A percentile compares a stretch with the other conserved stretches of the same genome.
Conservation (phyloP, 1,140 invertebrate genomes). For the Zophobas atratus region DNA sequence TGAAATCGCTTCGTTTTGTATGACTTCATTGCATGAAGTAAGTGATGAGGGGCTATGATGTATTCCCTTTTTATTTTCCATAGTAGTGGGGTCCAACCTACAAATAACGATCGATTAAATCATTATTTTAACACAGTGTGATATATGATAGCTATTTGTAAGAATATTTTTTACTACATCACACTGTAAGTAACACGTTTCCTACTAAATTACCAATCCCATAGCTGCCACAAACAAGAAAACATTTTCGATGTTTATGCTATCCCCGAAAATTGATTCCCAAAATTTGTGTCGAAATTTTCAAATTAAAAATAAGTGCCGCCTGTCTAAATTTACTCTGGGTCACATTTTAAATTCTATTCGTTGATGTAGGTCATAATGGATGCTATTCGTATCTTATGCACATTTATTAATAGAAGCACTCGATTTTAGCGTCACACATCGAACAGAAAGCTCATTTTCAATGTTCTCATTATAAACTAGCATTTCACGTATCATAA, state of each 20-base stretch:
- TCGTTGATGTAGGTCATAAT: conserved; percentile 48
- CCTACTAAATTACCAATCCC: conserved; percentile 72
- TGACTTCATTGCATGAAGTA: conserved; percentile 51
- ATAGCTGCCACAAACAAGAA: conserved; percentile 78
- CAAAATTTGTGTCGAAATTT: conserved; percentile 8
- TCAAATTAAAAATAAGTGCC: conserved; percentile 43
- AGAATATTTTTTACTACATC: not conserved
- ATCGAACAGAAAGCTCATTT: conserved; percentile 7
- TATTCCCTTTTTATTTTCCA: conserved; percentile 64
- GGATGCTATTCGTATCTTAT: conserved; percentile 35
- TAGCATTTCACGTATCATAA: conserved; percentile 24
- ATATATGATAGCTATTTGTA: not conserved
- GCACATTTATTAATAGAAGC: not conserved
- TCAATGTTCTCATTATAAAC: conserved; percentile 13
- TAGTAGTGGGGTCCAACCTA: conserved; percentile 65
- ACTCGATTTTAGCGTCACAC: conserved; percentile 15
- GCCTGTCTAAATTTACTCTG: conserved; percentile 18
- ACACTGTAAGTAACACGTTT: conserved; percentile 63
- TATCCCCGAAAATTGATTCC: not conserved
- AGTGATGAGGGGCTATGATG: conserved; percentile 56
- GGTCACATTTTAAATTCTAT: conserved; percentile 42
- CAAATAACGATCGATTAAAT: conserved; percentile 33
- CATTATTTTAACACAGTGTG: not conserved
- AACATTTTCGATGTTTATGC: conserved; percentile 70
- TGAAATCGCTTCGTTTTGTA: conserved; percentile 54